Evolutionary conservation across 1,140 invertebrate species (phyloP).

Genomic region (Trichonephila inaurata): DNA sequence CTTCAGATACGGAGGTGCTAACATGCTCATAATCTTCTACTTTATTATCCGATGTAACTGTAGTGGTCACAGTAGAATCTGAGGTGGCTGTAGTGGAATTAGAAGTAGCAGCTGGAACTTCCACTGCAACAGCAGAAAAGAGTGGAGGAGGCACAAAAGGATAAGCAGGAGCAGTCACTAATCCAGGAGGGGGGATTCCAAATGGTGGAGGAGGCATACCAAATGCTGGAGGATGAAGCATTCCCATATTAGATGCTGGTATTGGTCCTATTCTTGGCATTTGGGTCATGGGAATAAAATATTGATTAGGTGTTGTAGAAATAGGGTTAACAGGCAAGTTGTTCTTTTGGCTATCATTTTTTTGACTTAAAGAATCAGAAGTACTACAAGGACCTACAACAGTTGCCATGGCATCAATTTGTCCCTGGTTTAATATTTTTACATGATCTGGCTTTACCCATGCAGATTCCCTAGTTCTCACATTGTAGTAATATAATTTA

Average conservation of each 20-base stretch:
- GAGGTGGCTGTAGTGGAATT: slow-evolving; percentile 1
- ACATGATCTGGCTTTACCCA: slow-evolving; percentile 97
- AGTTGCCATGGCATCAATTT: slow-evolving; percentile 83
- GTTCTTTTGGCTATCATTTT: slow-evolving; percentile 56
- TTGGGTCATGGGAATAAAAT: slow-evolving; percentile 43
- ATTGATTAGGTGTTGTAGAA: slow-evolving; percentile 38
- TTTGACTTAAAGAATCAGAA: slow-evolving; percentile 30
- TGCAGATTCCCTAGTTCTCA: slow-evolving; percentile 95
- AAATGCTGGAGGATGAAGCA: slow-evolving; percentile 77
- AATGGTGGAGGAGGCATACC: slow-evolving; percentile 78
- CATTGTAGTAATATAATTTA: slow-evolving; percentile 98
- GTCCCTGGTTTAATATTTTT: slow-evolving; percentile 94
- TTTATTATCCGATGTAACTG: background rate
- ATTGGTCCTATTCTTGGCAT: slow-evolving; percentile 77
- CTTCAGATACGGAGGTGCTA: slow-evolving; percentile 79
- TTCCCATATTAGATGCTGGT: slow-evolving; percentile 77
- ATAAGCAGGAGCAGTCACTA: slow-evolving; percentile 80
- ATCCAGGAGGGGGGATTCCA: slow-evolving; percentile 79
- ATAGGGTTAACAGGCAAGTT: background rate
- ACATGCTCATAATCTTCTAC: background rate
- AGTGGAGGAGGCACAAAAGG: slow-evolving; percentile 81
- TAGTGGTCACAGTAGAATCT: background rate
- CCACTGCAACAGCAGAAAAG: slow-evolving; percentile 52
- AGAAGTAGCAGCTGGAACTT: slow-evolving; percentile 2
- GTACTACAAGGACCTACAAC: slow-evolving; percentile 80